phyloP scores from a whole-genome alignment of 2,113 vertebrate genomes.

The Aptenodytes patagonicus region DNA sequence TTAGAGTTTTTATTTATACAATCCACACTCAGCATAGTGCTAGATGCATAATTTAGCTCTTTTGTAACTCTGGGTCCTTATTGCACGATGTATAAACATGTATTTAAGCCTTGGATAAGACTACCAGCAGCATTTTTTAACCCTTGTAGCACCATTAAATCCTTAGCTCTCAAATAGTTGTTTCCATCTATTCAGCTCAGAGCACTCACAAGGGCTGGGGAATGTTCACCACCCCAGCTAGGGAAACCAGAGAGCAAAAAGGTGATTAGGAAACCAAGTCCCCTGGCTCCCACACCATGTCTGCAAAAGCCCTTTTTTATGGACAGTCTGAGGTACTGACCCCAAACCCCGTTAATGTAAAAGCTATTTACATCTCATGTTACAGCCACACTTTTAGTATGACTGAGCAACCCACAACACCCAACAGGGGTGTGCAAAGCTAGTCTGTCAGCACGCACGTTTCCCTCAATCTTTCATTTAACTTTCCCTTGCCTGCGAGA shows the following conservation, averaged over 20 bases:
- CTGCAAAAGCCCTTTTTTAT: not conserved
- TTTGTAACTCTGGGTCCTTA: not conserved
- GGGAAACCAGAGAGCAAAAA: not conserved
- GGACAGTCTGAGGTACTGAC: not conserved
- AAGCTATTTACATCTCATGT: not conserved
- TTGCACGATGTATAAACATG: not conserved
- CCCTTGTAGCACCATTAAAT: not conserved
- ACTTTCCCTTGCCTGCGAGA: not conserved
- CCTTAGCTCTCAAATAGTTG: not conserved
- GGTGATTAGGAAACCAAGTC: not conserved
- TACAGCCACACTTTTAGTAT: not conserved
- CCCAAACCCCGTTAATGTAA: not conserved
- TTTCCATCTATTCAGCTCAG: not conserved
- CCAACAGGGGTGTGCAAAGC: not conserved
- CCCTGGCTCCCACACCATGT: accelerated
- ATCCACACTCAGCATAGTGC: not conserved
- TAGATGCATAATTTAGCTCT: not conserved
- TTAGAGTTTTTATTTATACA: not conserved
- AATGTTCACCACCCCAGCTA: not conserved
- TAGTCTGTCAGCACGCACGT: not conserved
- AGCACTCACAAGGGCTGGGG: not conserved
- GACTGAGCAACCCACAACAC: not conserved
- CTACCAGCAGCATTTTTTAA: not conserved
- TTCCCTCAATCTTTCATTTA: conserved; percentile 12
- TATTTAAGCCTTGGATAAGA: not conserved